Percentiles rank a stretch among this genome's conserved stretches.
These are phyloP conservation scores for Poeciliopsis turneri DNA, from an alignment of 2,797 vertebrate genomes.

Conservation along the genomic window DNA sequence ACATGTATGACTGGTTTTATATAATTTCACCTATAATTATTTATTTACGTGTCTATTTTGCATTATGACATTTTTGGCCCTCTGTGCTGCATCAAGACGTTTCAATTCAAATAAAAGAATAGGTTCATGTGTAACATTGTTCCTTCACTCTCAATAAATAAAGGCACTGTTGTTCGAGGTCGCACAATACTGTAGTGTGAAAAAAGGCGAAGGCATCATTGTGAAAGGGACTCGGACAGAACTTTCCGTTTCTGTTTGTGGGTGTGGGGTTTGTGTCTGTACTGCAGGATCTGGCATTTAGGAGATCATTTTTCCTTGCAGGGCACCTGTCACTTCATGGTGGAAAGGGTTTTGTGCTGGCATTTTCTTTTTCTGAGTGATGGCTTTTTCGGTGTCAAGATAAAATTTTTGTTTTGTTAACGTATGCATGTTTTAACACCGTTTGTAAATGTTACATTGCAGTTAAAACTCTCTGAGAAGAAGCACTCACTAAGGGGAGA, in stretches of 20 bases:
- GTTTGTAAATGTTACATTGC: constrained; percentile 16
- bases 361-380: constrained; percentile 26
- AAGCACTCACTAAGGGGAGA: constrained; percentile 37
- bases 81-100: not conserved
- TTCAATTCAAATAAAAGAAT: not conserved
- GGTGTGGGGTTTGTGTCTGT: not conserved
- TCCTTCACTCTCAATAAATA: constrained; percentile 68
- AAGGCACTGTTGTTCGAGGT: constrained; percentile 74
- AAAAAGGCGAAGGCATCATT: constrained; percentile 61
- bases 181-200: constrained; percentile 74
- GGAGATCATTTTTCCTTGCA: constrained; percentile 22
- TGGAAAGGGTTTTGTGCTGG: constrained; percentile 18
- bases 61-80: not conserved
- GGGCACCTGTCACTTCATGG: constrained; percentile 28
- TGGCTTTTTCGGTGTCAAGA: constrained; percentile 4
- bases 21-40: not conserved
- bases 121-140: constrained; percentile 57
- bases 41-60: not conserved
- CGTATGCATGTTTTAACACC: constrained; percentile 20
- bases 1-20: not conserved
- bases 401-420: constrained; percentile 7
- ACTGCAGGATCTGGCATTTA: constrained; percentile 38
- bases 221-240: constrained; percentile 49
- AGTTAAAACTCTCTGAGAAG: not conserved
- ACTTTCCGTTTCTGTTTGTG: constrained; percentile 29